A percentile compares a stretch with the other conserved stretches of the same genome.
Conservation (phyloP, 1,140 invertebrate genomes). For the Octopus sinensis region DNA sequence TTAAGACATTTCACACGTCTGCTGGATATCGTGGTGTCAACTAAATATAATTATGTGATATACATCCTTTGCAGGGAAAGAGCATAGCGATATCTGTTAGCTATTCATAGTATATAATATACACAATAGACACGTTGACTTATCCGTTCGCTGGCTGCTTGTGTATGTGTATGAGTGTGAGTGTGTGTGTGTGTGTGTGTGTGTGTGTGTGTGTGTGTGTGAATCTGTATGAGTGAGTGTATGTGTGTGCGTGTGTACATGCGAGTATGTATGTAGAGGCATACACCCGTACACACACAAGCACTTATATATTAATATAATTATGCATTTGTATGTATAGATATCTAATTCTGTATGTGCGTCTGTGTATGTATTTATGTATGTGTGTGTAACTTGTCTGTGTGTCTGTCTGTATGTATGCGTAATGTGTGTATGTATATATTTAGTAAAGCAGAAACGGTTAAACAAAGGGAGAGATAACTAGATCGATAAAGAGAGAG, state of each 20-base stretch:
- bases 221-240: background rate
- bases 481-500: no score
- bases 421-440: background rate
- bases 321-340: background rate
- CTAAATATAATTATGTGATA: no score
- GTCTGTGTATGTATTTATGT: background rate
- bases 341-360: background rate
- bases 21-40: no score
- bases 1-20: no score
- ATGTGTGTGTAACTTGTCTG: background rate
- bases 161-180: background rate
- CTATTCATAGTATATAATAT: no score
- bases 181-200: background rate
- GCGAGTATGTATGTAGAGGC: background rate
- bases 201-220: background rate
- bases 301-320: background rate
- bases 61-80: no score
- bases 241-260: background rate
- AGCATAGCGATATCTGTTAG: no score
- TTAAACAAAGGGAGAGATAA: no score
- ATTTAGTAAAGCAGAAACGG: background rate
- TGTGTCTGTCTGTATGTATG: background rate
- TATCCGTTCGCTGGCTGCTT: background rate
- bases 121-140: background rate
- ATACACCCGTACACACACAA: background rate